phyloP scores from a whole-genome alignment of 2,797 vertebrate species.

The Premnoplex brunnescens region DNA sequence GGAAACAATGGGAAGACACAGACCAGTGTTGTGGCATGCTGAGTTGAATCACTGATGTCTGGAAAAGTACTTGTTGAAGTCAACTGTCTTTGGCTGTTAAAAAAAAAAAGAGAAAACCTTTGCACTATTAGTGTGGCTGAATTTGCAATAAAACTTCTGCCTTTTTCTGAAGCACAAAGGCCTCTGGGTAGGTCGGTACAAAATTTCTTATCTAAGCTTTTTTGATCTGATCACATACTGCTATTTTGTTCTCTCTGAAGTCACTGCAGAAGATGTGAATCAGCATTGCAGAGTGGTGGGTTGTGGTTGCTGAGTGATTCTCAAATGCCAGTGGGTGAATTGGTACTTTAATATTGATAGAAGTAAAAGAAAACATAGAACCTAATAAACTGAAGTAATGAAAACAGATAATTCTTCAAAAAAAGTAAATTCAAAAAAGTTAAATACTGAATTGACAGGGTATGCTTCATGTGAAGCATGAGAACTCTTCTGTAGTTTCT shows the following conservation, averaged over 20 bases:
- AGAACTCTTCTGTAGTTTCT: neutral
- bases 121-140: neutral
- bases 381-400: neutral
- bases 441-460: neutral
- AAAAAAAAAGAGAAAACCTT: neutral
- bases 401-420: neutral
- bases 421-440: neutral
- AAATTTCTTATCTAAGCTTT: neutral
- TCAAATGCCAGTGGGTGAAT: neutral
- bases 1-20: neutral
- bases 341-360: neutral
- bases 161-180: neutral
- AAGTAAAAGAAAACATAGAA: neutral
- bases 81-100: neutral
- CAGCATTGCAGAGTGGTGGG: neutral
- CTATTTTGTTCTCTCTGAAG: neutral
- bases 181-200: neutral
- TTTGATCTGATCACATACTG: neutral
- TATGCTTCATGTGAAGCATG: neutral
- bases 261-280: neutral
- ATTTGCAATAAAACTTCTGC: neutral
- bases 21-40: neutral
- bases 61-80: neutral
- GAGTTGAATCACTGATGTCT: neutral
- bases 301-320: neutral